These are phyloP conservation scores for Ips typographus DNA, from an alignment of 1,140 invertebrate species.

Conservation along the genomic window DNA sequence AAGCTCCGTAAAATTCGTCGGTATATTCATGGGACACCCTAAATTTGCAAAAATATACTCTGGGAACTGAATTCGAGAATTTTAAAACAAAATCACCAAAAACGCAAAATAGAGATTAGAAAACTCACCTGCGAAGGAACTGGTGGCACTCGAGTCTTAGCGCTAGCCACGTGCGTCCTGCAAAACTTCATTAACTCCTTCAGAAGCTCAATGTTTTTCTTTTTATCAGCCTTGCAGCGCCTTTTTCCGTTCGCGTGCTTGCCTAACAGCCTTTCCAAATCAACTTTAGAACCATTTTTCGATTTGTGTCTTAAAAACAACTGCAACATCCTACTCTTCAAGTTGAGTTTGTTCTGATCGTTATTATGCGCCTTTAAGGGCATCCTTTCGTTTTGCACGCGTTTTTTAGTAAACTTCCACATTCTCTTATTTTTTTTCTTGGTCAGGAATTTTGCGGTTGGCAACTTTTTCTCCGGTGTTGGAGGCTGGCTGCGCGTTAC, in stretches of 20 bases:
- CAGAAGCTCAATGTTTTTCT: slow-evolving; percentile 19
- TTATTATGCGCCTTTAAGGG: background rate
- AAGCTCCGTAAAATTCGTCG: too few relatives aligned
- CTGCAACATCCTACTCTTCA: slow-evolving; percentile 17
- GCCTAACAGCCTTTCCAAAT: slow-evolving; percentile 4
- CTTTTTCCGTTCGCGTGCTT: slow-evolving; percentile 5
- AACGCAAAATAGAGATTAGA: too few relatives aligned
- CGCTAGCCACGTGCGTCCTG: background rate
- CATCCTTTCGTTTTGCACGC: background rate
- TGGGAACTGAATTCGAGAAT: too few relatives aligned
- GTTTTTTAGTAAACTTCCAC: too few relatives aligned
- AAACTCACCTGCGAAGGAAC: background rate
- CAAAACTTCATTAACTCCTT: slow-evolving; percentile 21
- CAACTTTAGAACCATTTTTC: slow-evolving; percentile 2
- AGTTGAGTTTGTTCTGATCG: slow-evolving; percentile 2
- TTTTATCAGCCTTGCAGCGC: slow-evolving; percentile 1
- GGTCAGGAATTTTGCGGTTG: too few relatives aligned
- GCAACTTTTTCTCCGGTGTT: background rate
- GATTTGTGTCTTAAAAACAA: slow-evolving; percentile 15
- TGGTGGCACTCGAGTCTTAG: slow-evolving; percentile 13
- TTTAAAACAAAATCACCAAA: background rate
- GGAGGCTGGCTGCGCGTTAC: background rate
- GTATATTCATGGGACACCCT: too few relatives aligned
- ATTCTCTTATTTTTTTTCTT: too few relatives aligned
- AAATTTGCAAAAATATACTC: too few relatives aligned